These are phyloP conservation scores for Nymphalis io DNA, from an alignment of 1,140 invertebrate genomes.

Conservation along the genomic window DNA sequence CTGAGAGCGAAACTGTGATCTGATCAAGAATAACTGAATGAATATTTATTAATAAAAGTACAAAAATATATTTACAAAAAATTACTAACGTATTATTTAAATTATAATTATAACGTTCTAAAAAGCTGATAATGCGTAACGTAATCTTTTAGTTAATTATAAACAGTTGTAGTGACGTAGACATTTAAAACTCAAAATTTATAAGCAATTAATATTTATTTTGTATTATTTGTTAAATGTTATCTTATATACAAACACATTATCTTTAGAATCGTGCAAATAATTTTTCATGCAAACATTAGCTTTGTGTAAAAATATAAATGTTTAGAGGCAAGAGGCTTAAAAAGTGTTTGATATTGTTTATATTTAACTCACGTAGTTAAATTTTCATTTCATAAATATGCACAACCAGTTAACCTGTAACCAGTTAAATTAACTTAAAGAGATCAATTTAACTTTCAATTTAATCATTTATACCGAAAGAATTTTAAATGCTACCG, in stretches of 20 bases:
- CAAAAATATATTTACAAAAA: background rate
- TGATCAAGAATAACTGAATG: too few relatives aligned
- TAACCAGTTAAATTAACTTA: slow-evolving; percentile 26
- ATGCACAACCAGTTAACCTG: slow-evolving; percentile 1
- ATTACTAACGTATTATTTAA: background rate
- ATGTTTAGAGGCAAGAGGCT: background rate
- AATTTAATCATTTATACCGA: background rate
- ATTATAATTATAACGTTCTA: too few relatives aligned
- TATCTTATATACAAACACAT: slow-evolving; percentile 5
- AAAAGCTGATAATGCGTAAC: too few relatives aligned
- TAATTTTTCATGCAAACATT: slow-evolving; percentile 15
- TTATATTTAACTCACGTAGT: slow-evolving; percentile 7
- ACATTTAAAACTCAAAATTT: background rate
- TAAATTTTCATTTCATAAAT: slow-evolving; percentile 19
- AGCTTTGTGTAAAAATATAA: slow-evolving; percentile 13
- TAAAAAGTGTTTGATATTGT: background rate
- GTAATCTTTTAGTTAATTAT: background rate
- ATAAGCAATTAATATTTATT: background rate
- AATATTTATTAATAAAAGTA: too few relatives aligned
- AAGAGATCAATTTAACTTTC: slow-evolving; percentile 11
- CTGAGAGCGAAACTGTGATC: too few relatives aligned
- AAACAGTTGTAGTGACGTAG: background rate
- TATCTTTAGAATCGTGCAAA: slow-evolving; percentile 13
- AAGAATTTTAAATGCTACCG: slow-evolving; percentile 1
- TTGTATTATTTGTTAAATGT: background rate